Evolutionary conservation across 2,888 invertebrate species (phyloP).

Genomic region (Tipula vernalis): DNA sequence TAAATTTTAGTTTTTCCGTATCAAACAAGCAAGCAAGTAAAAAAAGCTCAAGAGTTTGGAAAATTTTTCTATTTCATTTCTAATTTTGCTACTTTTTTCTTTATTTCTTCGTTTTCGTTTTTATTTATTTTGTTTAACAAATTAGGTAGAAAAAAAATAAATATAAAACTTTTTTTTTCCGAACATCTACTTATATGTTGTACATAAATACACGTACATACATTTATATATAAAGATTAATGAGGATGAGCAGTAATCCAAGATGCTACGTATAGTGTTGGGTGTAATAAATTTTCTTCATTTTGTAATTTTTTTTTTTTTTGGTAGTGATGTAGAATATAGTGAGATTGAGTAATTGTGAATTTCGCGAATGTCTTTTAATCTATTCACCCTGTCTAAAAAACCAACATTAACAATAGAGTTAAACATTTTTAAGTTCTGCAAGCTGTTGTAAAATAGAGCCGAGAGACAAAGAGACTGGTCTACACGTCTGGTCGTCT

Average conservation of each 20-base stretch:
- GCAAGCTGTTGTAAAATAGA: neutral
- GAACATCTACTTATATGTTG: neutral
- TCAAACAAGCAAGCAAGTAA: neutral
- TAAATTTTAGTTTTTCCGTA: neutral
- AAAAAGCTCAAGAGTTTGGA: neutral
- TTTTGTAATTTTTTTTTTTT: neutral
- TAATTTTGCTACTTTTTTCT: neutral
- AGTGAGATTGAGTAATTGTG: neutral
- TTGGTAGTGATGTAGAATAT: neutral
- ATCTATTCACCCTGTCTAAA: neutral
- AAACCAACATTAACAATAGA: neutral
- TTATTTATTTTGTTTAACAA: neutral
- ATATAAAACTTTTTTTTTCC: neutral
- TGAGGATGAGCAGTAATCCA: neutral
- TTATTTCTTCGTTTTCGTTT: neutral
- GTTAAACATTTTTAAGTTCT: neutral
- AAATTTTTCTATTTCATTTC: neutral
- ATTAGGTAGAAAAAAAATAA: neutral
- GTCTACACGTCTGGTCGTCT: neutral
- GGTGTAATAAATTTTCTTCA: neutral
- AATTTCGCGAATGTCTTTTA: neutral
- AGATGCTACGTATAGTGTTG: neutral
- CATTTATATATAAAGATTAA: neutral
- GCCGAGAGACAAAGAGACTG: neutral
- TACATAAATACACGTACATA: neutral